These are phyloP conservation scores for Nycticorax nycticorax DNA, from an alignment of 2,113 vertebrate genomes.

Conservation along the genomic window DNA sequence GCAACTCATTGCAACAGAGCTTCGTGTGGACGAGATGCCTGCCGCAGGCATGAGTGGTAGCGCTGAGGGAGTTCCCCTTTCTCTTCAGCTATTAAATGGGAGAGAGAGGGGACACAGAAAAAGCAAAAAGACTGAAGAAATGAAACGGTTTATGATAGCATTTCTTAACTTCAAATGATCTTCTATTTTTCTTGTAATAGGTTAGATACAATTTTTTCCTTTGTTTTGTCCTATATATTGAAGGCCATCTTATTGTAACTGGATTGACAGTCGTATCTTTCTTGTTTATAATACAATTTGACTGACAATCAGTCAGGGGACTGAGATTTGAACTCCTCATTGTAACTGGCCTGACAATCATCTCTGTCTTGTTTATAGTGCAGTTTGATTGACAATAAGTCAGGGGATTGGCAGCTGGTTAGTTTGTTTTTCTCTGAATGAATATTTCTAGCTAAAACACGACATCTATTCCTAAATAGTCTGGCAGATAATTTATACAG, in stretches of 20 bases:
- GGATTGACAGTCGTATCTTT: not conserved
- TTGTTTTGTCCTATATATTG: not conserved
- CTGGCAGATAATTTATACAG: not conserved
- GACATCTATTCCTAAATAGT: not conserved
- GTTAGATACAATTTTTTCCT: not conserved
- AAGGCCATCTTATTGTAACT: not conserved
- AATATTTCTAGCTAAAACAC: conserved; percentile 12
- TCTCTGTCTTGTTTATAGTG: not conserved
- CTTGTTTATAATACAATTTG: conserved; percentile 14
- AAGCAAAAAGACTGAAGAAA: not conserved
- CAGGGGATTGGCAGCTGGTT: conserved; percentile 22
- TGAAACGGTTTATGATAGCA: not conserved
- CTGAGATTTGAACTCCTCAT: conserved; percentile 4
- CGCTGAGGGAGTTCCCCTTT: not conserved
- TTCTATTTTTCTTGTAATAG: not conserved
- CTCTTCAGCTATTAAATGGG: not conserved
- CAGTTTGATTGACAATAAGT: conserved; percentile 28
- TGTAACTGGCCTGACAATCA: conserved; percentile 32
- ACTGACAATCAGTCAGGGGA: conserved; percentile 28
- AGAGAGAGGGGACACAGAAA: fast-evolving
- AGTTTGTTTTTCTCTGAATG: not conserved
- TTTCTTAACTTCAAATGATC: not conserved
- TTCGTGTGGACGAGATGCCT: not conserved
- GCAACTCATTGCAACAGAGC: not conserved
- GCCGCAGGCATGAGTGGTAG: not conserved